A percentile compares a stretch with the other conserved stretches of the same genome.
These are phyloP conservation scores for Pangasianodon hypophthalmus DNA, from an alignment of 2,113 vertebrate genomes.

Conservation along the genomic window DNA sequence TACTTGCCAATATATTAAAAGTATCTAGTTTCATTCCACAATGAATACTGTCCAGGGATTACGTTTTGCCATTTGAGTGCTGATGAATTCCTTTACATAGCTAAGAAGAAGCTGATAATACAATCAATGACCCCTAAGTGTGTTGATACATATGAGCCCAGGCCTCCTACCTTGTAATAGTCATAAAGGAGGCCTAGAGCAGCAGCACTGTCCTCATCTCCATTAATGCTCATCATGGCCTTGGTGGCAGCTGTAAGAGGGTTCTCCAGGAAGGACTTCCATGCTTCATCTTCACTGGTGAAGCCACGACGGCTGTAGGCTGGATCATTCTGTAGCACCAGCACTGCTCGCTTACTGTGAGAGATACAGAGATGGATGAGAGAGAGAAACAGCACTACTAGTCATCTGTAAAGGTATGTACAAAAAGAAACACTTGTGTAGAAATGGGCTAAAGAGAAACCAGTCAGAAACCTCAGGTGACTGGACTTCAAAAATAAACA, in stretches of 20 bases:
- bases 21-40: background rate
- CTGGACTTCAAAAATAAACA: background rate
- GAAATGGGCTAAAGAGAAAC: conserved; percentile 8
- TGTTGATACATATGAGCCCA: background rate
- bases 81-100: background rate
- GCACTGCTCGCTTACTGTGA: conserved; percentile 90
- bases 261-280: conserved; percentile 98
- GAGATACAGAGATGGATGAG: background rate
- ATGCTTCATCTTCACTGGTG: conserved; percentile 95
- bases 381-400: conserved; percentile 4
- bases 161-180: conserved; percentile 90
- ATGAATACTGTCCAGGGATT: background rate
- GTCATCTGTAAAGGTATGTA: background rate
- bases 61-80: background rate
- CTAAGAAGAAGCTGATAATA: background rate
- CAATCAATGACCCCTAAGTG: background rate
- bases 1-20: background rate
- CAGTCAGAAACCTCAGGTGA: background rate
- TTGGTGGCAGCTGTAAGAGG: conserved; percentile 97
- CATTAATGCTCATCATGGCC: conserved; percentile 99
- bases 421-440: conserved; percentile 9
- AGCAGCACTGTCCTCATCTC: conserved; percentile 95
- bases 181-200: conserved; percentile 94
- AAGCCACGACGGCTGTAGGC: conserved; percentile 88
- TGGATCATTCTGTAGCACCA: conserved; percentile 94